phyloP scores from a whole-genome alignment of 2,888 invertebrate species.

The Metacarcinus magister region DNA sequence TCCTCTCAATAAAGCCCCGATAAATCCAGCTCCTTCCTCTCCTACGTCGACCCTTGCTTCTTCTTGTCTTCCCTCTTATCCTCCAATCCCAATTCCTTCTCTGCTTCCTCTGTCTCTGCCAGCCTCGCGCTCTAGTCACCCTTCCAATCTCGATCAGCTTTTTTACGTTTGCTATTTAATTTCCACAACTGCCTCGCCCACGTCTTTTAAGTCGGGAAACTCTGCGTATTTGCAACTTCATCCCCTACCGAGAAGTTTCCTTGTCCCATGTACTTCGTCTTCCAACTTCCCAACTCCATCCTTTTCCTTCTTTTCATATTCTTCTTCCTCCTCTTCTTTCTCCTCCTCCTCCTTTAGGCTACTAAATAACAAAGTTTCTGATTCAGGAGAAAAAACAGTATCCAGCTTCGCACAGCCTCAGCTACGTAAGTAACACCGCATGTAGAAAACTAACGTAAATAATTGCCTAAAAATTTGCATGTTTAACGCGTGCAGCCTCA shows the following conservation, averaged over 20 bases:
- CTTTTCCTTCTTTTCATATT: background rate
- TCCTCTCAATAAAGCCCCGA: background rate
- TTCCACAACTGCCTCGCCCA: background rate
- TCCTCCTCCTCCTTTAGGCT: background rate
- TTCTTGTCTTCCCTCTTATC: background rate
- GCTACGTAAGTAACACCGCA: too few relatives aligned
- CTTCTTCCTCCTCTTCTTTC: background rate
- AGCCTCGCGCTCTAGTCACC: background rate
- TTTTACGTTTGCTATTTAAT: background rate
- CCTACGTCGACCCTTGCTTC: background rate
- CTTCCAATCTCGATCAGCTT: slow-evolving; percentile 26
- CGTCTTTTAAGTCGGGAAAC: background rate
- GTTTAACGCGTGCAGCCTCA: too few relatives aligned
- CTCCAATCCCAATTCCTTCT: background rate
- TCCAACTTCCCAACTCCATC: background rate
- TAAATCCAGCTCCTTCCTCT: slow-evolving; percentile 1
- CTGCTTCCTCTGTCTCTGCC: background rate
- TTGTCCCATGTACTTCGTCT: background rate
- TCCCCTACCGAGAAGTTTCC: background rate
- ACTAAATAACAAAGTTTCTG: too few relatives aligned
- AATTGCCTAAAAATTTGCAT: too few relatives aligned
- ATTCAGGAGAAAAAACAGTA: too few relatives aligned
- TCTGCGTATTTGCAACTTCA: slow-evolving; percentile 26
- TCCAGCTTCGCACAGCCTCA: too few relatives aligned
- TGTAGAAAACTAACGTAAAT: too few relatives aligned